Conservation (phyloP, 1,140 invertebrate species). For the Drosophila mojavensis region DNA sequence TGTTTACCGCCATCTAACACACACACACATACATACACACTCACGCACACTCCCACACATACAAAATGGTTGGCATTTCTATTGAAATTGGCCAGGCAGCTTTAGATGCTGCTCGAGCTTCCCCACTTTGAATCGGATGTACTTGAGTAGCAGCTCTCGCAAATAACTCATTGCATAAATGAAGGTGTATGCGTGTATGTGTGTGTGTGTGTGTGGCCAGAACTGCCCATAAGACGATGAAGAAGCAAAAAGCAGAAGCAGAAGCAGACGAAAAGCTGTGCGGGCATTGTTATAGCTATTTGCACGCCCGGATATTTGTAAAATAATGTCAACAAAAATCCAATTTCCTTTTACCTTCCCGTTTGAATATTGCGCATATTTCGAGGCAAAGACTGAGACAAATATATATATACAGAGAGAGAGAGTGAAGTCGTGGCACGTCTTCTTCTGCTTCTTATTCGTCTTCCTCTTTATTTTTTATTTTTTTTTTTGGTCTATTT, state of each 20-base stretch:
- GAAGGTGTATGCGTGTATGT: background rate
- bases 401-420: background rate
- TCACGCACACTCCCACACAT: conserved; percentile 1
- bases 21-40: conserved; percentile 19
- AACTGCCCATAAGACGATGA: conserved; percentile 18
- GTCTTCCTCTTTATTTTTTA: background rate
- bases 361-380: conserved; percentile 63
- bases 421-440: background rate
- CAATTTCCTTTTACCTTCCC: conserved; percentile 81
- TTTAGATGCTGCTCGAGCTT: conserved; percentile 13
- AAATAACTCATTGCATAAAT: conserved; percentile 41
- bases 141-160: conserved; percentile 25
- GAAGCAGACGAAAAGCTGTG: background rate
- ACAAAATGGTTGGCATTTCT: conserved; percentile 9
- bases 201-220: conserved; percentile 4
- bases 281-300: conserved; percentile 45
- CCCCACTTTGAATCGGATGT: conserved; percentile 29
- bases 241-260: background rate
- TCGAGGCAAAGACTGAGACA: conserved; percentile 15
- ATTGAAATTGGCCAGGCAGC: conserved; percentile 37
- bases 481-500: background rate
- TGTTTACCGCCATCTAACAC: conserved; percentile 23
- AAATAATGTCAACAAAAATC: conserved; percentile 83
- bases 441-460: background rate
- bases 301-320: conserved; percentile 70